phyloP scores from a whole-genome alignment of 1,140 invertebrate species.

The Bombus impatiens region DNA sequence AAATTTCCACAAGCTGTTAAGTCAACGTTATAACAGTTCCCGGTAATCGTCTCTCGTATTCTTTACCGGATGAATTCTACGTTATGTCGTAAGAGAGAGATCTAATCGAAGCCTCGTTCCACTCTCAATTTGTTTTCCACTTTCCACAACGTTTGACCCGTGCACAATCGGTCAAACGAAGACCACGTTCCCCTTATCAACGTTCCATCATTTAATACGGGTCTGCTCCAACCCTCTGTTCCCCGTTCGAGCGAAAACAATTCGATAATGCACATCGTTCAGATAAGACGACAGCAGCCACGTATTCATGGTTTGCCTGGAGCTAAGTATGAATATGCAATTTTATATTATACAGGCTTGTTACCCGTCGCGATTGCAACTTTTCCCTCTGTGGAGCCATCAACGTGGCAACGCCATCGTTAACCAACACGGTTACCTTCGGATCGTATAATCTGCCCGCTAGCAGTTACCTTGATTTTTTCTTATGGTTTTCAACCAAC shows the following conservation, averaged over 20 bases:
- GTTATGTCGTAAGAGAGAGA: not conserved
- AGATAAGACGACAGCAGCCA: conserved; percentile 6
- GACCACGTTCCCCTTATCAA: not conserved
- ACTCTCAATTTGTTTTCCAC: not conserved
- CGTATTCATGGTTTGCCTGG: not conserved
- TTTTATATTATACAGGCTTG: conserved; percentile 32
- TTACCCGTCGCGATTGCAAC: not conserved
- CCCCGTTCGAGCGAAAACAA: conserved; percentile 24
- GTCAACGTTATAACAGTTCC: not conserved
- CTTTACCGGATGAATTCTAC: not conserved
- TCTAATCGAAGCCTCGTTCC: not conserved
- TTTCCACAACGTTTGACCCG: not conserved
- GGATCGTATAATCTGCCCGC: conserved; percentile 28
- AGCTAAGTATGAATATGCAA: conserved; percentile 40
- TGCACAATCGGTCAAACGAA: conserved; percentile 10
- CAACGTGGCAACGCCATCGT: not conserved
- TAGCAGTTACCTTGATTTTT: conserved; percentile 26
- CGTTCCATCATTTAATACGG: not conserved
- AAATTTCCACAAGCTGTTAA: not conserved
- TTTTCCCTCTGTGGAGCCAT: not conserved
- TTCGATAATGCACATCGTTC: conserved; percentile 33
- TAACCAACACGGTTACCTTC: not conserved
- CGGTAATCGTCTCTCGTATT: not conserved
- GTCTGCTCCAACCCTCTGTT: not conserved
- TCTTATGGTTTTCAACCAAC: not conserved